Evolutionary conservation across 2,888 invertebrate genomes (phyloP).

Genomic region (Troides helena): DNA sequence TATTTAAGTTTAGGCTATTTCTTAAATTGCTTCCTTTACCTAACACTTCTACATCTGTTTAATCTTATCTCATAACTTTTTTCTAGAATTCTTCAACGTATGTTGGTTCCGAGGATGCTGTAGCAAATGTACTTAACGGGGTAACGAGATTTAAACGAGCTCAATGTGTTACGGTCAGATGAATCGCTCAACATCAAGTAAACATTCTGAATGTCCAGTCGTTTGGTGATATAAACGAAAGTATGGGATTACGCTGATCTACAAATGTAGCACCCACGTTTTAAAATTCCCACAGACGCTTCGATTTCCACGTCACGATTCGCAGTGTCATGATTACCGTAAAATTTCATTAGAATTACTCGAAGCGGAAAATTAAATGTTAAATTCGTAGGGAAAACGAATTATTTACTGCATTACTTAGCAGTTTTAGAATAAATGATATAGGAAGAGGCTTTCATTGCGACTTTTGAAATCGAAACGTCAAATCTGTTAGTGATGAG

Average conservation of each 20-base stretch:
- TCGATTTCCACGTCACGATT: constrained; percentile 21
- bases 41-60: too few relatives aligned
- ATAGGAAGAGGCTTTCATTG: background rate
- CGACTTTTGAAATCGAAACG: background rate
- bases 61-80: too few relatives aligned
- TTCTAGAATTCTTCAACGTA: too few relatives aligned
- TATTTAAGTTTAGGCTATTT: too few relatives aligned
- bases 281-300: constrained; percentile 8
- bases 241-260: background rate
- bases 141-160: too few relatives aligned
- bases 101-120: too few relatives aligned
- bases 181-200: too few relatives aligned
- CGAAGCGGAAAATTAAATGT: constrained; percentile 21
- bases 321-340: constrained; percentile 20
- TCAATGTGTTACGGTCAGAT: too few relatives aligned
- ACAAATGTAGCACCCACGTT: background rate
- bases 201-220: too few relatives aligned
- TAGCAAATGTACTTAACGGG: too few relatives aligned
- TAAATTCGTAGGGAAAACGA: constrained; percentile 7
- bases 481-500: background rate
- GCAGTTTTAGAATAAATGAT: background rate
- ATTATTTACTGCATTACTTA: background rate
- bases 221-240: background rate
- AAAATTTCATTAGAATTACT: constrained; percentile 21
- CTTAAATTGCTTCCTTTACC: too few relatives aligned